Base-by-base conservation (phyloP, 2,888 invertebrate species). In the Heliconius cydno region DNA sequence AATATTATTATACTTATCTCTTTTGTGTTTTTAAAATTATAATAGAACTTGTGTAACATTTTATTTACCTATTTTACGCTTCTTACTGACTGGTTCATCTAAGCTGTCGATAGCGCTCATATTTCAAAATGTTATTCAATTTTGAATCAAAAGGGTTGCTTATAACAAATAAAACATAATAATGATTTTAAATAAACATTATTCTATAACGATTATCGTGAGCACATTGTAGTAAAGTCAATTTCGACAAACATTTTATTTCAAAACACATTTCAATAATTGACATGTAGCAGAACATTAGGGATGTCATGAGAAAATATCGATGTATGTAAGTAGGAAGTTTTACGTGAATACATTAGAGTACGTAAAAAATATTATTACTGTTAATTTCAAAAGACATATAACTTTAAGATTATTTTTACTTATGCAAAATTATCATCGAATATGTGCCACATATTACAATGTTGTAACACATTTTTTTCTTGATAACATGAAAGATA, bases 81-180 rank as follows among this genome's bases (percentile, higher is more conserved):
- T 82, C 72, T 84, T 83, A 28, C 34, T 76, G 19, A 65, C 74
- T 25, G 81, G 80, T 72, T 84, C 81, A 34, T 74, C 77, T 25
- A 71, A 52, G 63, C 15, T 68, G n/a, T 30, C 74, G 13, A 60
- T 63, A 9, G 38, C 60, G 25, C 41, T 67, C 67, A 60, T 79
- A 30, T 65, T 65, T 63, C 19, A 75, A 65, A 65, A 65, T 22
- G 19, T 65, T 41, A 75, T 60, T 60, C 60, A 73, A 73, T 73
- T 34, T 73, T 73, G 34, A n/a, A 60, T 60, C 73, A 73, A 73
- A 73, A 60, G 38, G 60, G 57, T 60, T 73, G 34, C 15, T 57
- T 73, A 34, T 73, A 25, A 15, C 70, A 70, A 70, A 46, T 41
- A 41, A 70, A 41, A 70, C 70, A 70, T 70, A 34, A 38, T 73